Base-by-base conservation (phyloP, 2,888 invertebrate genomes). In the Phrixothrix hirtus region DNA sequence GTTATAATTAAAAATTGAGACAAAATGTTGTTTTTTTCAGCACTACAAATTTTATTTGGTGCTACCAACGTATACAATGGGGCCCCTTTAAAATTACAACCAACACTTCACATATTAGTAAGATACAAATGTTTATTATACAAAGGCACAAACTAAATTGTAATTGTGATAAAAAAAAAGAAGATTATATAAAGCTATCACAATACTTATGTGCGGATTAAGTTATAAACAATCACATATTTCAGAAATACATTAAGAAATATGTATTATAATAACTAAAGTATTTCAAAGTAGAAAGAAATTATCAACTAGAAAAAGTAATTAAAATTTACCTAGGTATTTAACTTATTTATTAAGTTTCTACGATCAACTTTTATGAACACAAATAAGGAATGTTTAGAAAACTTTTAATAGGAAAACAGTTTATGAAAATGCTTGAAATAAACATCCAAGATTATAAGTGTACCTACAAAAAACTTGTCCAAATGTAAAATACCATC, bases 1-100 rank as follows among this genome's bases (percentile, higher is more conserved):
- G 7, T 21, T 21, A 21, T 21, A 5, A 21, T 7, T 5, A 3
- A 21, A 5, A 21, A 21, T 21, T 21, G 7, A 7, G 7, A 21
- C 21, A 21, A 7, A 21, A 21, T 21, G 21, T 21, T 5, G 21
- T 21, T 21, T 21, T 21, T 21, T 5, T 21, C 21, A 21, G 21
- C 21, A 21, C 21, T 21, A 21, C 21, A 21, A 21, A 21, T 21
- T 21, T 61, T 59, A 59, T 62, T 60, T 50, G 49, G 60, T 59
- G 58, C 58, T 51, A 55, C 47, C 41, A 57, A 61, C 52, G 57
- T 61, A 59, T 58, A 62, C 57, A 58, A 57, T 46, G 37, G 42
- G 29, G 48, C 39, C 32, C 17, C 12, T 37, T 32, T 25, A 45
- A 46, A 47, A 12, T 41, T 29, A 41, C 41, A 26, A 14, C 35